Percentiles rank a stretch among this genome's conserved stretches.
These are phyloP conservation scores for Plestiodon gilberti DNA, from an alignment of 2,113 vertebrate species.

Conservation along the genomic window DNA sequence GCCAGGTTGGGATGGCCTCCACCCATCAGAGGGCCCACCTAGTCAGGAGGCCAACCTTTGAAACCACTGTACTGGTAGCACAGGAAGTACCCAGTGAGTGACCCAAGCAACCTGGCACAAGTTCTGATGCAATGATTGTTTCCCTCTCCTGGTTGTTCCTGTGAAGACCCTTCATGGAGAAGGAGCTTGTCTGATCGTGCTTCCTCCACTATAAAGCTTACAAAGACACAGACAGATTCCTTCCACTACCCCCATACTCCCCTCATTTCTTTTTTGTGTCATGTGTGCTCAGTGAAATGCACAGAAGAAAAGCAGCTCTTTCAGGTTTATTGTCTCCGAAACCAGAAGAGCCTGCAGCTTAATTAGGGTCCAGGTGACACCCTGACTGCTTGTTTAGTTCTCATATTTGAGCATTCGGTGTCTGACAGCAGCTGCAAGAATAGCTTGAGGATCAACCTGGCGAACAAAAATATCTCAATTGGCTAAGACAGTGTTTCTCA, in stretches of 20 bases:
- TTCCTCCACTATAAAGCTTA: not conserved
- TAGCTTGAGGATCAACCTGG: slow-evolving; percentile 59
- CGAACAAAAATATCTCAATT: slow-evolving; percentile 51
- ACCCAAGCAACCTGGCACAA: too few species aligned
- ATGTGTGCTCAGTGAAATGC: not conserved
- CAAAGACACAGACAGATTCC: not conserved
- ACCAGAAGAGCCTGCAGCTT: slow-evolving; percentile 18
- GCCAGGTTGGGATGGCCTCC: too few species aligned
- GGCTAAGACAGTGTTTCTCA: slow-evolving; percentile 39
- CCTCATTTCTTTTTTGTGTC: not conserved
- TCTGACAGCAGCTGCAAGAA: slow-evolving; percentile 44
- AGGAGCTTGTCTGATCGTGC: not conserved
- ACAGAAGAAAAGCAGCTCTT: not conserved
- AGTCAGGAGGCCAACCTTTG: too few species aligned
- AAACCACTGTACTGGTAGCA: too few species aligned
- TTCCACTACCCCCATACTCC: too few species aligned
- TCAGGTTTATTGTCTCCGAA: slow-evolving; percentile 26
- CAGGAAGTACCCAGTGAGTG: too few species aligned
- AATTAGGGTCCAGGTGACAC: slow-evolving; percentile 1
- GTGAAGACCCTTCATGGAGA: not conserved
- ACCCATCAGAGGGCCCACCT: too few species aligned
- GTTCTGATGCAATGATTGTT: not conserved
- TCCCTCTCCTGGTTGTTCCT: not conserved
- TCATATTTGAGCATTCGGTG: slow-evolving; percentile 23
- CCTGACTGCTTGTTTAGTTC: not conserved